Evolutionary conservation across 2,113 vertebrate genomes (phyloP), one percentile per base, ranked within the genome.

Genomic region (Cebus imitator): DNA sequence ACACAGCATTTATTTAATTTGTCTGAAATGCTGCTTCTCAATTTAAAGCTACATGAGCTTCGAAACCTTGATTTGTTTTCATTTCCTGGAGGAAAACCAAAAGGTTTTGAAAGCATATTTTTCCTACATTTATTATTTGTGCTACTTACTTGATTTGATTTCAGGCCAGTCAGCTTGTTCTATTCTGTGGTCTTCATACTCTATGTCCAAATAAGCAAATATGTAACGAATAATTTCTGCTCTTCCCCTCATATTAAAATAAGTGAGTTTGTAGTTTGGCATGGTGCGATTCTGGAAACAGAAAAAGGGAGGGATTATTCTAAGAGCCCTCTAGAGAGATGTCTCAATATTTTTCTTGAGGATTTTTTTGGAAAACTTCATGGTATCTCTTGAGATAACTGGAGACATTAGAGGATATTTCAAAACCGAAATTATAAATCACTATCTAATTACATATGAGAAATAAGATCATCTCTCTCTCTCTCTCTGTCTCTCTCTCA

Each of bases 241-340:
- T 97, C 99, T 98, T 58, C 99, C 99, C 86, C 98, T 97, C 98
- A 99, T 98, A 61, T 99, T 99, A 97, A 99, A 99, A 93, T 99
- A 99, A 14, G 87, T 98, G 52, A 99, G 98, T 97, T 98, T 99
- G 97, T 99, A 99, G 91, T 97, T 97, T 0, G 98, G 97, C 99
- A 99, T 99, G 90, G 32, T 98, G 91, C 18, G 17, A 43, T 87
- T 76, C 95, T 97, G 97, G 81, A 58, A 98, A 96, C 50, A 80
- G 20, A 93, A 89, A 21, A 93, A 80, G 40, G 18, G 25, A 73
- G 16, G 37, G 17, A 90, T 58, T 92, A 80, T 87, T 88, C 72
- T 84, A 88, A 58, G 12, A 78, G 14, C n/a, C n/a, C 20, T 89
- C 35, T 73, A 81, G 58, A 81, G 58, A 61, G 16, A 88, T n/a